These are phyloP conservation scores for Drosophila emarginata DNA, from an alignment of 2,888 invertebrate genomes.

Conservation along the genomic window DNA sequence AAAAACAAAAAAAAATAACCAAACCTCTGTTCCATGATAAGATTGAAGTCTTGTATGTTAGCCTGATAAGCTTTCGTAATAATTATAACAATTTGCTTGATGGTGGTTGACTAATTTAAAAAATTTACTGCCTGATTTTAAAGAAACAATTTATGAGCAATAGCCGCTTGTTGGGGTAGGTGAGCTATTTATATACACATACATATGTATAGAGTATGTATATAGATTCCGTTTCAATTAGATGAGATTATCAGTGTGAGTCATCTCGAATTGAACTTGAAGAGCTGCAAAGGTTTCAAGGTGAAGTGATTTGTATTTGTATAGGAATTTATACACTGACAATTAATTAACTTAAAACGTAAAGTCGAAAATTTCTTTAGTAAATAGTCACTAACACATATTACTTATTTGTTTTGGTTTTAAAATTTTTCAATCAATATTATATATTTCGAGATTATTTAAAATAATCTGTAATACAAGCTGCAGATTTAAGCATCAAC, in stretches of 20 bases:
- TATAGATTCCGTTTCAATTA: conserved; percentile 6
- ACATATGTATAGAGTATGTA: no score
- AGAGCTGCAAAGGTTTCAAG: background rate
- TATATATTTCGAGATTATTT: no score
- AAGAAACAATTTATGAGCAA: conserved; percentile 25
- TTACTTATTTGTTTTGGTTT: no score
- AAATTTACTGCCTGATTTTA: conserved; percentile 16
- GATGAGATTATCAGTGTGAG: conserved; percentile 24
- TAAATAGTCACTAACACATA: no score
- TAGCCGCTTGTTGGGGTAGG: conserved; percentile 44
- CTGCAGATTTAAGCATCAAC: no score
- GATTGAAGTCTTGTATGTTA: background rate
- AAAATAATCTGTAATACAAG: no score
- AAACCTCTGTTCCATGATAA: conserved; percentile 29
- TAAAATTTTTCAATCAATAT: no score
- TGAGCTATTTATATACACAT: conserved; percentile 32
- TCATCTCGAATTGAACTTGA: conserved; percentile 10
- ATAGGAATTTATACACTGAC: background rate
- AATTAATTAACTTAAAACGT: conserved; percentile 1
- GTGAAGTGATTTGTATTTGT: background rate
- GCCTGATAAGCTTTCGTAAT: conserved; percentile 33
- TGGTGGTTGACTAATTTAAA: conserved; percentile 50
- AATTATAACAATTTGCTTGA: conserved; percentile 40
- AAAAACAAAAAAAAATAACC: no score
- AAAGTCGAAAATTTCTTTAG: no score